Evolutionary conservation across 2,888 invertebrate species (phyloP).

Genomic region (Eupeodes luniger): DNA sequence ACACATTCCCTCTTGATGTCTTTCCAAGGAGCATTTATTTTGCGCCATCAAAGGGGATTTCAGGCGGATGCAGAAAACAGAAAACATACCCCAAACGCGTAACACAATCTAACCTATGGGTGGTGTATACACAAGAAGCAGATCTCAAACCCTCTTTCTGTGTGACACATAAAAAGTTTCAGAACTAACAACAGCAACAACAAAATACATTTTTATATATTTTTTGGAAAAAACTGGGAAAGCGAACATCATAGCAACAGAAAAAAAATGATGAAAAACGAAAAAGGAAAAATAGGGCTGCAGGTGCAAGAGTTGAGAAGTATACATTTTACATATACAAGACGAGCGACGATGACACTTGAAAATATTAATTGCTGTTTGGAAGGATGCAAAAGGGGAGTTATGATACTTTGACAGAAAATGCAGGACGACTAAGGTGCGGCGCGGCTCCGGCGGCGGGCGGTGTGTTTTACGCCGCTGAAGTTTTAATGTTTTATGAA

Average conservation of each 20-base stretch:
- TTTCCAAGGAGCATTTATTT: slow-evolving; percentile 52
- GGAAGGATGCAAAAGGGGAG: slow-evolving; percentile 43
- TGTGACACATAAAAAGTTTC: slow-evolving; percentile 56
- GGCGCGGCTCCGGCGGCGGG: too few relatives aligned
- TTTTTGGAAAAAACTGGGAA: neutral
- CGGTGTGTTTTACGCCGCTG: neutral
- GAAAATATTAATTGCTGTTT: slow-evolving; percentile 76
- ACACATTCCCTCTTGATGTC: slow-evolving; percentile 34
- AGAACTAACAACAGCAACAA: slow-evolving; percentile 21
- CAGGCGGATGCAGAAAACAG: slow-evolving; percentile 41
- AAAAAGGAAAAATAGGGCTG: slow-evolving; percentile 33
- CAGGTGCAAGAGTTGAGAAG: slow-evolving; percentile 62
- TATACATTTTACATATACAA: slow-evolving; percentile 17
- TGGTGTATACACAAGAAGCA: neutral
- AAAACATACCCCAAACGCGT: slow-evolving; percentile 32
- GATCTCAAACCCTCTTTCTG: neutral
- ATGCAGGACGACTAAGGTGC: neutral
- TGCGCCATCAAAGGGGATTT: slow-evolving; percentile 62
- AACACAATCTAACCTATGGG: slow-evolving; percentile 43
- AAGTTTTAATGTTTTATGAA: slow-evolving; percentile 52
- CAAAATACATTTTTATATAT: slow-evolving; percentile 18
- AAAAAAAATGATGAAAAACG: neutral
- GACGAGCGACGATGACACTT: slow-evolving; percentile 70
- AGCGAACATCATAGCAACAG: neutral
- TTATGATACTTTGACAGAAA: slow-evolving; percentile 39